phyloP scores from a whole-genome alignment of 2,888 invertebrate genomes.

The Dasypogon diadema region DNA sequence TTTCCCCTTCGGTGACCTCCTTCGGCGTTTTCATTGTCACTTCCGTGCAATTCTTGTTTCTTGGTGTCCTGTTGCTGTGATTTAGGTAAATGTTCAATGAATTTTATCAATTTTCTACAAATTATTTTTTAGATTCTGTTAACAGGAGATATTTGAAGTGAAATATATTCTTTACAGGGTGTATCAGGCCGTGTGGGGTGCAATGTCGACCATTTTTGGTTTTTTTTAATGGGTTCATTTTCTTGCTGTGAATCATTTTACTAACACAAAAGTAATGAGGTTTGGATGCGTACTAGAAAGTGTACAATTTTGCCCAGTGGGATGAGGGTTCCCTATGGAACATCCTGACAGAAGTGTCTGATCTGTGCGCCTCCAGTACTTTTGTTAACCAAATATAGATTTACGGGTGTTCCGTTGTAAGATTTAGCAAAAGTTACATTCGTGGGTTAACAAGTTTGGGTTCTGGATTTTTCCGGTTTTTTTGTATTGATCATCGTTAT shows the following conservation, averaged over 20 bases:
- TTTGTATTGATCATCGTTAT: neutral
- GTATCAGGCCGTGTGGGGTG: constrained; percentile 36
- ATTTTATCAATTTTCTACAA: neutral
- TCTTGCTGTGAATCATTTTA: constrained; percentile 35
- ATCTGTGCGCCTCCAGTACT: neutral
- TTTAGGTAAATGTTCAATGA: neutral
- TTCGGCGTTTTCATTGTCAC: constrained; percentile 44
- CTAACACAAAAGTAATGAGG: neutral
- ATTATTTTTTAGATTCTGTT: neutral
- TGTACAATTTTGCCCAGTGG: neutral
- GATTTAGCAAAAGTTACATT: neutral
- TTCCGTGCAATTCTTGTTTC: constrained; percentile 10
- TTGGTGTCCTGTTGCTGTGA: constrained; percentile 26
- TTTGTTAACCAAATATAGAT: neutral
- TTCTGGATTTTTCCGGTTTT: constrained; percentile 39
- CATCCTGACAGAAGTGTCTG: constrained; percentile 1
- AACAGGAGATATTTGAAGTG: neutral
- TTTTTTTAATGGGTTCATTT: constrained; percentile 30
- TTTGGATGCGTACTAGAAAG: constrained; percentile 4
- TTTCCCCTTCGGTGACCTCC: constrained; percentile 42
- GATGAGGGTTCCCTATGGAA: neutral
- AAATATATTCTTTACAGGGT: constrained; percentile 21
- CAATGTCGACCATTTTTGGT: constrained; percentile 43
- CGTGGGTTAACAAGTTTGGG: constrained; percentile 41
- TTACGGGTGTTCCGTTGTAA: neutral